Evolutionary conservation across 2,888 invertebrate species (phyloP).

Genomic region (Diachrysia chrysitis): DNA sequence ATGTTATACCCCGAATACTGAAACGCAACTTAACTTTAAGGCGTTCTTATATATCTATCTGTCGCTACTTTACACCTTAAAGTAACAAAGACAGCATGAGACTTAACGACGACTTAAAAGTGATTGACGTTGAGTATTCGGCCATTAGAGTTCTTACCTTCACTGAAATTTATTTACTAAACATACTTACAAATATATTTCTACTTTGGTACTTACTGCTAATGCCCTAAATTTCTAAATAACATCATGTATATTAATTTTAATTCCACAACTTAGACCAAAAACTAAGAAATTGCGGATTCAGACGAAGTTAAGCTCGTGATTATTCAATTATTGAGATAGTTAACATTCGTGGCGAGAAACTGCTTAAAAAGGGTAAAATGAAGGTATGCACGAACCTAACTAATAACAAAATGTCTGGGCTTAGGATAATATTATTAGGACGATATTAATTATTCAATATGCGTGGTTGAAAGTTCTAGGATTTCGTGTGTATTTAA

Average conservation of each 20-base stretch:
- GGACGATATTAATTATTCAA: background rate
- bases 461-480: background rate
- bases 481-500: background rate
- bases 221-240: too few relatives aligned
- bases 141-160: too few relatives aligned
- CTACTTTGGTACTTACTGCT: too few relatives aligned
- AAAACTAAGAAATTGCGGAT: constrained; percentile 54
- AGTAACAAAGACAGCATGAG: too few relatives aligned
- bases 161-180: too few relatives aligned
- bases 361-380: constrained; percentile 42
- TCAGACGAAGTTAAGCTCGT: constrained; percentile 62
- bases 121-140: too few relatives aligned
- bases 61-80: too few relatives aligned
- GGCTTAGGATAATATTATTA: background rate
- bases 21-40: too few relatives aligned
- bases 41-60: too few relatives aligned
- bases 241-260: background rate
- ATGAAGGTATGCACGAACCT: constrained; percentile 15
- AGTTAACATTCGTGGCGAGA: constrained; percentile 34
- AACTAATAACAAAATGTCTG: background rate
- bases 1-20: too few relatives aligned
- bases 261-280: constrained; percentile 33
- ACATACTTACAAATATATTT: too few relatives aligned
- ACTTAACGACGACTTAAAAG: too few relatives aligned
- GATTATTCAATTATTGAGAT: constrained; percentile 71